Evolutionary conservation across 2,888 invertebrate species (phyloP), one percentile per base, ranked within the genome.

Genomic region (Lathronympha strigana): DNA sequence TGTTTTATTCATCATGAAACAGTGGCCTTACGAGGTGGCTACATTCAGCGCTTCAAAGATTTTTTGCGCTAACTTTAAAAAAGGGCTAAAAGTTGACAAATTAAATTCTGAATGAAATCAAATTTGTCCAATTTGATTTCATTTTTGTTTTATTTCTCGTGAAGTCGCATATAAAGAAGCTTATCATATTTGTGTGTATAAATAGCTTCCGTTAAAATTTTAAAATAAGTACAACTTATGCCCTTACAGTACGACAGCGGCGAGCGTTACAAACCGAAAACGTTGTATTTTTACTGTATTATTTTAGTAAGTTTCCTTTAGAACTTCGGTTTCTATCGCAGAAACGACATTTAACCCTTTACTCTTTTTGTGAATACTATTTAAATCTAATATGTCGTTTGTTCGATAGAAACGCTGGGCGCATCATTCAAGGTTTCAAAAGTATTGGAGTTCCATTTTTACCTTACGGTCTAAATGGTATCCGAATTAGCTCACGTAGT

Each of bases 191-290:
- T n/a, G n/a, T n/a, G n/a, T n/a, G n/a, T n/a, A n/a, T n/a, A n/a
- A n/a, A n/a, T n/a, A n/a, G n/a, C n/a, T n/a, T n/a, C n/a, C n/a
- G n/a, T n/a, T n/a, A n/a, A n/a, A n/a, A n/a, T 33, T 33, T 11
- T n/a, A 38, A 15, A 4, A 19, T 2, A 5, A 43, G n/a, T 31
- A 40, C n/a, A 43, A 40, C 40, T 40, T 25, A 25, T 28, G 57
- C 31, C 57, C 61, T 58, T 66, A 68, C 45, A 49, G 68, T 15
- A 62, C 58, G 45, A 40, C 50, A 61, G 36, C 15, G 45, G 28
- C 28, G 9, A 45, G 50, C 63, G 36, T 43, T 57, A 43, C 28
- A 19, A 28, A n/a, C 25, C 11, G 8, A 36, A 40, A 1, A 25
- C n/a, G n/a, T 43, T 19, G 19, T 31, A 19, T 31, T 57, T n/a